phyloP scores from a whole-genome alignment of 2,797 vertebrate species.

The Otolemur crassicaudatus region DNA sequence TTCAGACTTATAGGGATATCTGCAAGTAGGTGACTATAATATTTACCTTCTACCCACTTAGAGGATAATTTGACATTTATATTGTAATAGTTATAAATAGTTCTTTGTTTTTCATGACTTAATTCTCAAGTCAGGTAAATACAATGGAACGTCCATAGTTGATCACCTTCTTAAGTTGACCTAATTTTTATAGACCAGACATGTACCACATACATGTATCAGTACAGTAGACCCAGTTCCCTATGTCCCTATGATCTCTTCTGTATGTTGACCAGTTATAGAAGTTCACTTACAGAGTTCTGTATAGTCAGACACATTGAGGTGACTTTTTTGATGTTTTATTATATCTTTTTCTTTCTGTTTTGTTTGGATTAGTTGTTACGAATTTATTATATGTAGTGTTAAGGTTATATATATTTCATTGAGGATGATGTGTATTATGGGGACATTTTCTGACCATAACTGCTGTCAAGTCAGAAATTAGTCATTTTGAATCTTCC shows the following conservation, averaged over 20 bases:
- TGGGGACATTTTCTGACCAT: constrained; percentile 13
- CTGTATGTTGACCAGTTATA: too few relatives aligned
- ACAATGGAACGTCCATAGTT: too few relatives aligned
- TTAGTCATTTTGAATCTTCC: constrained; percentile 50
- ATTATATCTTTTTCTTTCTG: not conserved
- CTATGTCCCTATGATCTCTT: too few relatives aligned
- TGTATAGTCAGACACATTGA: not conserved
- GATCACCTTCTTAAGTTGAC: too few relatives aligned
- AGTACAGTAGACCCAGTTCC: too few relatives aligned
- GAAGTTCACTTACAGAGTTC: too few relatives aligned
- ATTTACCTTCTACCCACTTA: constrained; percentile 14
- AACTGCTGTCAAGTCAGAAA: not conserved
- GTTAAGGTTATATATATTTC: not conserved
- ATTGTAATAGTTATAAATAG: not conserved
- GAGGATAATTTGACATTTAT: constrained; percentile 6
- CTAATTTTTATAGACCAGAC: too few relatives aligned
- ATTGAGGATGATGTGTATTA: not conserved
- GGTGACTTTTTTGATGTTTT: not conserved
- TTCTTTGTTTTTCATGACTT: constrained; percentile 17
- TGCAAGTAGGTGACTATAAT: constrained; percentile 93
- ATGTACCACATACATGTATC: too few relatives aligned
- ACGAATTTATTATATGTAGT: not conserved
- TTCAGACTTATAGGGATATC: constrained; percentile 97
- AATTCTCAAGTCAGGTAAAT: not conserved
- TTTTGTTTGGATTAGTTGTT: constrained; percentile 38